Percentiles rank a stretch among this genome's conserved stretches.
phyloP scores from a whole-genome alignment of 1,140 invertebrate genomes.

The Saxidomus purpurata region DNA sequence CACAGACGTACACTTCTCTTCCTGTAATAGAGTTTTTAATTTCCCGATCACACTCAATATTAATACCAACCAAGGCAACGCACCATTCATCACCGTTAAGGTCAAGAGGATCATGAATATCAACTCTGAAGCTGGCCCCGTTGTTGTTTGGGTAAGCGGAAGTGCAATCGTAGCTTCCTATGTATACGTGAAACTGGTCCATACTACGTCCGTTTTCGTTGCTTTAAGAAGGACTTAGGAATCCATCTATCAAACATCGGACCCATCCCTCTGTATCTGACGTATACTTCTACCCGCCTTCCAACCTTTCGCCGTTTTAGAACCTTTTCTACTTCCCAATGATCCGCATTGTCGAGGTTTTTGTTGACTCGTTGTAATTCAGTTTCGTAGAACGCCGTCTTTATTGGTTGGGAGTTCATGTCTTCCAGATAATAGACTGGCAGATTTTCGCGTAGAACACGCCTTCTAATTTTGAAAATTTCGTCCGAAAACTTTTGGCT shows the following conservation, averaged over 20 bases:
- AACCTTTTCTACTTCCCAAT: neutral
- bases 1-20: neutral
- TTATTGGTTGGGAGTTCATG: constrained; percentile 2
- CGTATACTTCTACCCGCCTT: neutral
- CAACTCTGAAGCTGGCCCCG: neutral
- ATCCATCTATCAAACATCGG: neutral
- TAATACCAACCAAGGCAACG: neutral
- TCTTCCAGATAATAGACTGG: constrained; percentile 8
- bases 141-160: neutral
- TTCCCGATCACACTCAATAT: neutral
- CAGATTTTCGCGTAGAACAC: neutral
- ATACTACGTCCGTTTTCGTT: neutral
- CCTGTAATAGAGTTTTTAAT: neutral
- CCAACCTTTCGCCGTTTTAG: neutral
- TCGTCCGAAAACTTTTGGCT: constrained; percentile 4
- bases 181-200: neutral
- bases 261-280: neutral
- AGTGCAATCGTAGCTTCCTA: neutral
- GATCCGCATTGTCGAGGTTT: neutral
- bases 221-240: neutral
- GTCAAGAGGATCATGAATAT: neutral
- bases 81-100: neutral
- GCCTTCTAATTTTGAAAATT: constrained; percentile 3
- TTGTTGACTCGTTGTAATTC: constrained; percentile 4
- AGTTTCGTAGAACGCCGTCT: neutral